These are phyloP conservation scores for Emys orbicularis DNA, from an alignment of 2,797 vertebrate species.

Conservation along the genomic window DNA sequence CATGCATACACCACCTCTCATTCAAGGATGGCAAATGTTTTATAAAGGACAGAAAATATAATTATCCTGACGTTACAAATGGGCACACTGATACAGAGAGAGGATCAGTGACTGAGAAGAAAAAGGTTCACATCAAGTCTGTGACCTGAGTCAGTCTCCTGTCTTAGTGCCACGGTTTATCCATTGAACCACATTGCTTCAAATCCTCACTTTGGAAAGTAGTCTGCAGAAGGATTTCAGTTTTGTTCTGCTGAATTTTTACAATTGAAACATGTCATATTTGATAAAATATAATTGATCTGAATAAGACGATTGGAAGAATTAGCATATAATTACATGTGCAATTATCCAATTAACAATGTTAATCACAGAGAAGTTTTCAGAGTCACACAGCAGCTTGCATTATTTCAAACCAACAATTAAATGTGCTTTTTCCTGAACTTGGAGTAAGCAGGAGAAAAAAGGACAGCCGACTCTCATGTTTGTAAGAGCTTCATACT, in stretches of 20 bases:
- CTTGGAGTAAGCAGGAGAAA: neutral
- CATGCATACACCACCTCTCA: rapidly evolving
- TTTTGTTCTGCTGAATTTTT: neutral
- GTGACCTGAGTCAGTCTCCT: neutral
- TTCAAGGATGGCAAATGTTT: neutral
- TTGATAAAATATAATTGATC: neutral
- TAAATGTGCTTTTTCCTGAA: neutral
- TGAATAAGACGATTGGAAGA: neutral
- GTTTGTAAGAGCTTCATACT: neutral
- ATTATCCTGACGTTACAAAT: neutral
- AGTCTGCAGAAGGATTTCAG: neutral
- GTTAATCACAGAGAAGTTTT: neutral
- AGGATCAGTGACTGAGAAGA: neutral
- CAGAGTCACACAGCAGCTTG: neutral
- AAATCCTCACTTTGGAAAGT: neutral
- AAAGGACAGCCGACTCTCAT: neutral
- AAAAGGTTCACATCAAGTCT: neutral
- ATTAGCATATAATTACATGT: neutral
- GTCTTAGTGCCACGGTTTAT: neutral
- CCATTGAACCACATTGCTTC: neutral
- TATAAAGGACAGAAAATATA: neutral
- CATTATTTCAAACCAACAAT: neutral
- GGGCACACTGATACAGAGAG: neutral
- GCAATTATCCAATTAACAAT: neutral
- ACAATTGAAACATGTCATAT: neutral